These are phyloP conservation scores for Dasysyrphus albostriatus DNA, from an alignment of 2,888 invertebrate species.

Conservation along the genomic window DNA sequence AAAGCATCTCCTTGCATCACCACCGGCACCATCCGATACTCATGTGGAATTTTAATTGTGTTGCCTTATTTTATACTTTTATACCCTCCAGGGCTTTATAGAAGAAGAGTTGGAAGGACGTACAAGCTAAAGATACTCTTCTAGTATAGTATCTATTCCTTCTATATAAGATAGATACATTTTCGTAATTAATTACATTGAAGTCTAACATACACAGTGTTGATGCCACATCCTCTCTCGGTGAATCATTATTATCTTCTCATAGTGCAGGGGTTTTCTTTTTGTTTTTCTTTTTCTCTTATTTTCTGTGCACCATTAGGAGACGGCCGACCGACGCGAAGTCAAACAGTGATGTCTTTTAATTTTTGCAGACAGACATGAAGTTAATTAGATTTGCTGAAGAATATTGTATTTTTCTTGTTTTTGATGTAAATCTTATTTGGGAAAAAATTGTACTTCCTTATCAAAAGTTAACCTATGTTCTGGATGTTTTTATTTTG, in stretches of 20 bases:
- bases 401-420: background rate
- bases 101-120: background rate
- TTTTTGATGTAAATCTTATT: conserved; percentile 11
- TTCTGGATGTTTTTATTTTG: background rate
- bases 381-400: conserved; percentile 55
- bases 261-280: background rate
- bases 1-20: background rate
- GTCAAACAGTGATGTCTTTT: conserved; percentile 30
- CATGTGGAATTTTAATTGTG: conserved; percentile 71
- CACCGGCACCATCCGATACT: conserved; percentile 18
- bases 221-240: conserved; percentile 49
- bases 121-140: conserved; percentile 19
- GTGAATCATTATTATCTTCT: conserved; percentile 37
- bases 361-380: conserved; percentile 37
- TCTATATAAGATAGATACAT: conserved; percentile 34
- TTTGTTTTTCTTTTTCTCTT: background rate
- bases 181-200: conserved; percentile 68
- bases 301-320: background rate
- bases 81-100: conserved; percentile 16
- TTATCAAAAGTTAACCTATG: conserved; percentile 17
- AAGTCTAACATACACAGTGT: conserved; percentile 38
- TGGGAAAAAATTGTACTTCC: conserved; percentile 16
- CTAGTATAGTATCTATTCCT: background rate
- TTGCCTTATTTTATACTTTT: conserved; percentile 55
- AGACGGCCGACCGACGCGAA: conserved; percentile 2